These are phyloP conservation scores for Dendrophyllia cribrosa DNA, from an alignment of 64 coral and sea anemone genomes.

Conservation along the genomic window DNA sequence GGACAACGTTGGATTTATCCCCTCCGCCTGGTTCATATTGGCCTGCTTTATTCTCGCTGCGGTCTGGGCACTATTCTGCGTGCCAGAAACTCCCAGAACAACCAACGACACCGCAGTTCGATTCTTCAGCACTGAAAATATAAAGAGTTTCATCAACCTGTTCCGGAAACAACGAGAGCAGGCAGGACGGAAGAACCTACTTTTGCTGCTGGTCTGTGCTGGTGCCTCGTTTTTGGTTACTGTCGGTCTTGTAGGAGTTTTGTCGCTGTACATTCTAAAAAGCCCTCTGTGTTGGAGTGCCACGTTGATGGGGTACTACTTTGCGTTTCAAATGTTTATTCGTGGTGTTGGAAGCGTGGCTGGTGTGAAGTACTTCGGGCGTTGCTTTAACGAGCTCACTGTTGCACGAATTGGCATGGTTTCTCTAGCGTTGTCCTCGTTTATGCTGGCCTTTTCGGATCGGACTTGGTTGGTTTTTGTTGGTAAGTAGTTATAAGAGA, in stretches of 20 bases:
- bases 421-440: slow-evolving; percentile 43
- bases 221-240: slow-evolving; percentile 55
- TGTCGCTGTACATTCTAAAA: slow-evolving; percentile 67
- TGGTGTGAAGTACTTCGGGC: slow-evolving; percentile 47
- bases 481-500: slow-evolving; percentile 54
- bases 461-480: slow-evolving; percentile 80
- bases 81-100: slow-evolving; percentile 66
- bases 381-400: slow-evolving; percentile 3
- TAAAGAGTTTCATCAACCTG: slow-evolving; percentile 50
- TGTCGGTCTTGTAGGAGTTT: slow-evolving; percentile 57
- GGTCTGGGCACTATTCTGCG: slow-evolving; percentile 69
- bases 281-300: slow-evolving; percentile 84
- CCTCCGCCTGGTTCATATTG: slow-evolving; percentile 75
- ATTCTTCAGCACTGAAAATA: slow-evolving; percentile 75
- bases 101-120: background rate
- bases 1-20: slow-evolving; percentile 73
- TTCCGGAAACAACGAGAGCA: slow-evolving; percentile 36
- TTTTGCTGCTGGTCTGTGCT: slow-evolving; percentile 29
- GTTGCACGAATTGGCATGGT: slow-evolving; percentile 67
- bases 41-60: slow-evolving; percentile 33
- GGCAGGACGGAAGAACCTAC: slow-evolving; percentile 47
- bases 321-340: slow-evolving; percentile 56
- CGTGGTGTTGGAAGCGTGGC: slow-evolving; percentile 71
- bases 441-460: slow-evolving; percentile 84
- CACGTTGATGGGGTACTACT: slow-evolving; percentile 56